Conservation (phyloP, 2,113 vertebrate genomes). For the Nannobrachium achirus region DNA sequence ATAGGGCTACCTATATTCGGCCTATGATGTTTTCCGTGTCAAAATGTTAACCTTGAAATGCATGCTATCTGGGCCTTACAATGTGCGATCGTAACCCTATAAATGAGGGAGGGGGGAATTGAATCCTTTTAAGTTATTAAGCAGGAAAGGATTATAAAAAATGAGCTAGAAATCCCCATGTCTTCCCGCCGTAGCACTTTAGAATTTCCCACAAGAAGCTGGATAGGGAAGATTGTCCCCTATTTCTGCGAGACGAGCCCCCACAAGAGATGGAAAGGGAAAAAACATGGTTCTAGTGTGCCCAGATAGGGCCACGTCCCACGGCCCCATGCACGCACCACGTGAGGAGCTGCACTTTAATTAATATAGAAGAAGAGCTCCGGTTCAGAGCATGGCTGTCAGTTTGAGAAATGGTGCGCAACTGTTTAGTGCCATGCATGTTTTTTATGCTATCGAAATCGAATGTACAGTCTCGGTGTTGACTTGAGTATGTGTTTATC, state of each 20-base stretch:
- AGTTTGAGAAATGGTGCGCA: conserved; percentile 86
- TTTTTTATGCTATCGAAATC: conserved; percentile 93
- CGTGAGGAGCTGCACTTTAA: conserved; percentile 84
- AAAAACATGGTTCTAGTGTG: conserved; percentile 72
- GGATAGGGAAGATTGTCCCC: conserved; percentile 73
- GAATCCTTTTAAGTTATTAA: conserved; percentile 84
- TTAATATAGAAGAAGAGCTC: conserved; percentile 85
- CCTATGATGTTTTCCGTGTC: conserved; percentile 62
- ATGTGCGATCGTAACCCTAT: conserved; percentile 73
- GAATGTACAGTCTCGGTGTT: conserved; percentile 71
- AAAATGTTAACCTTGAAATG: conserved; percentile 79
- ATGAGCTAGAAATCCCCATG: conserved; percentile 83
- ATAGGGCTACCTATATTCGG: conserved; percentile 55
- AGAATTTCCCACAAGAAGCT: conserved; percentile 81
- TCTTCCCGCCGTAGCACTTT: conserved; percentile 81
- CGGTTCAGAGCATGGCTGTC: conserved; percentile 83
- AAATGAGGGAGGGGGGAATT: conserved; percentile 73
- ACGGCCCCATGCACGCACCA: too few species aligned
- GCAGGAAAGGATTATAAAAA: conserved; percentile 83
- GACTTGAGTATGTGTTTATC: too few species aligned
- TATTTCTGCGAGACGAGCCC: conserved; percentile 64
- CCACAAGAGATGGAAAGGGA: conserved; percentile 76
- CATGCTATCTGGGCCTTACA: conserved; percentile 71
- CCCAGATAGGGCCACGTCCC: conserved; percentile 80
- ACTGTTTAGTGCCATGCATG: conserved; percentile 88